Conservation (phyloP, 2,888 invertebrate species). For the Galerucella pusilla region DNA sequence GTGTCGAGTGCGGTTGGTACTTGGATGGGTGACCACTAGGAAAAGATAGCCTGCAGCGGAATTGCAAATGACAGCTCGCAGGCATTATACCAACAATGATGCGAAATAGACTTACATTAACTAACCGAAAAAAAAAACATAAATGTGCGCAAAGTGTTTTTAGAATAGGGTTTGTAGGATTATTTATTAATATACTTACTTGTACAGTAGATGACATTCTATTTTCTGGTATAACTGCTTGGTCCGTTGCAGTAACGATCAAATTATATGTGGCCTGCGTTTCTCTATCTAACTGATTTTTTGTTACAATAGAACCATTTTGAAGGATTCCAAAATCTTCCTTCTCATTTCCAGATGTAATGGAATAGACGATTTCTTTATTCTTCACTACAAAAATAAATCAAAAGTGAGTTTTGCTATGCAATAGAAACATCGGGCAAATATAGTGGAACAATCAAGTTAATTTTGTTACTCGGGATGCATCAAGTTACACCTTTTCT, state of each 20-base stretch:
- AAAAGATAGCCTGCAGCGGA: too few species aligned
- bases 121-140: too few species aligned
- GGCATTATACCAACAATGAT: too few species aligned
- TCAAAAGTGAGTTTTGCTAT: background rate
- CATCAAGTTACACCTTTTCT: too few species aligned
- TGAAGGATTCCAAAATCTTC: slow-evolving; percentile 82
- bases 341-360: slow-evolving; percentile 84
- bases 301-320: slow-evolving; percentile 88
- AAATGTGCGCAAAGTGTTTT: too few species aligned
- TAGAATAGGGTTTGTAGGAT: background rate
- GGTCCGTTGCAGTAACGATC: slow-evolving; percentile 87
- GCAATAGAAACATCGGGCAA: too few species aligned
- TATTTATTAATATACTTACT: slow-evolving; percentile 65
- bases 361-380: slow-evolving; percentile 84
- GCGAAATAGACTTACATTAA: too few species aligned
- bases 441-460: too few species aligned
- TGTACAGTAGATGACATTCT: slow-evolving; percentile 87
- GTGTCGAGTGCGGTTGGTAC: too few species aligned
- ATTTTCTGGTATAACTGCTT: slow-evolving; percentile 78
- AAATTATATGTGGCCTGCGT: slow-evolving; percentile 83
- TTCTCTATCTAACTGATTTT: slow-evolving; percentile 84
- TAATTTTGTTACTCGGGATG: too few species aligned
- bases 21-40: too few species aligned
- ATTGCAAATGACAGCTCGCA: too few species aligned
- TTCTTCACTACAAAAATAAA: slow-evolving; percentile 76